Conservation (phyloP, 2,888 invertebrate genomes). For the Daptonema setosum region DNA sequence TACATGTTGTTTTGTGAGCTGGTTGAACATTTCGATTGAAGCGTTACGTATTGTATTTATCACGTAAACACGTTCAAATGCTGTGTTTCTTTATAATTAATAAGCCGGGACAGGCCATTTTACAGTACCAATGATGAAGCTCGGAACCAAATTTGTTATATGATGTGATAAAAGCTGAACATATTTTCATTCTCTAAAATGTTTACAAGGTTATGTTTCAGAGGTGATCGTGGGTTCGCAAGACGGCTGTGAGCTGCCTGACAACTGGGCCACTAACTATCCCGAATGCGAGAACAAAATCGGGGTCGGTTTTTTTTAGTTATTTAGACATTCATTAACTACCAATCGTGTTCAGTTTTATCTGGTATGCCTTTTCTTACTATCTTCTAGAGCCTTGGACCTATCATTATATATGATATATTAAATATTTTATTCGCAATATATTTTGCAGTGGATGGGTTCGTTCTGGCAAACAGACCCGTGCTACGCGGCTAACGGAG, state of each 20-base stretch:
- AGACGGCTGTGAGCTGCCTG: conserved; percentile 23
- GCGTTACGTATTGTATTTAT: no score
- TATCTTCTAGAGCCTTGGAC: no score
- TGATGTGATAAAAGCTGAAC: no score
- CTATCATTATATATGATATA: no score
- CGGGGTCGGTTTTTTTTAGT: conserved; percentile 14
- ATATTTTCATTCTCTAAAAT: not conserved
- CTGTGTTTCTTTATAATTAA: no score
- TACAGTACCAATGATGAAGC: no score
- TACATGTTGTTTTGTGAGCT: no score
- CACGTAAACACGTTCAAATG: no score
- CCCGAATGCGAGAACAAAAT: conserved; percentile 26
- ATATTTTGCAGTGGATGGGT: conserved; percentile 26
- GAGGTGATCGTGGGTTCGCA: conserved; percentile 23
- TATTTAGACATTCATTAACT: not conserved
- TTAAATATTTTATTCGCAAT: not conserved
- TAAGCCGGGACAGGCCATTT: no score
- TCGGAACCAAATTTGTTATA: no score
- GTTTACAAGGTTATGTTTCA: conserved; percentile 10
- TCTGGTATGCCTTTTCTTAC: no score
- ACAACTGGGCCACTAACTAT: conserved; percentile 18
- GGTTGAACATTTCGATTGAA: no score
- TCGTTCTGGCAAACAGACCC: conserved; percentile 30
- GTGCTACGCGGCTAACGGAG: conserved; percentile 30
- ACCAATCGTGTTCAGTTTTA: not conserved